Evolutionary conservation across 35 echinoderm and acorn worm genomes (phyloP), one percentile per base, ranked within the genome.

Genomic region (Hemicentrotus pulcherrimus): DNA sequence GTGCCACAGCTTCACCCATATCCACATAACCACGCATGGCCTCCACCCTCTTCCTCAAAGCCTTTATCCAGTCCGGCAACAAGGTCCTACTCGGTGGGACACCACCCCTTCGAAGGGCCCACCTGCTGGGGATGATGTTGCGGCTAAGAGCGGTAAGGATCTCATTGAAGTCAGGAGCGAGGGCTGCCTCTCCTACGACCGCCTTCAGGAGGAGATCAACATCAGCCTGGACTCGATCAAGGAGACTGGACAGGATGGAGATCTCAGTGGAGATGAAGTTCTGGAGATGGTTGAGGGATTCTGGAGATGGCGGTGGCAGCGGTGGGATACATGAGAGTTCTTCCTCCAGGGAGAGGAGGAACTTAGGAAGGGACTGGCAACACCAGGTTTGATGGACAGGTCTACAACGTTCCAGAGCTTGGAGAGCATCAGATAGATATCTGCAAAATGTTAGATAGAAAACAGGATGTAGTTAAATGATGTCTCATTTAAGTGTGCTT

Each of bases 191-290:
- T 30, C 97, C 98, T 16, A 95, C 94, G 0, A 96, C 91, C 28
- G 94, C 96, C 41, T 95, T 91, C 22, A 96, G 46, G 32, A 96
- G 71, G 46, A 97, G 86, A n/a, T 92, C 71, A 7, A 97, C 91
- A 61, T 99, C 97, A 50, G 95, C 94, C 45, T 89, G 95, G 86
- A 99, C 94, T 3, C 30, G 86, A 19, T 48, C 96, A 4, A 99
- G 19, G 58, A 86, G 41, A 5, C 78, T 46, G 4, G 50, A 88
- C 9, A 95, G 89, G 33, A 93, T 22, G 5, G 46, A 35, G 31
- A 95, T 89, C 95, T 99, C 98, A n/a, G 87, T 89, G 45, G 55
- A 46, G 30, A 99, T 33, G 95, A 96, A 99, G 94, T 96, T 99
- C 78, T 97, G 94, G 9, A 99, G 31, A 32, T 99, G 94, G 91